These are phyloP conservation scores for Melieria omissa DNA, from an alignment of 2,888 invertebrate species.

Conservation along the genomic window DNA sequence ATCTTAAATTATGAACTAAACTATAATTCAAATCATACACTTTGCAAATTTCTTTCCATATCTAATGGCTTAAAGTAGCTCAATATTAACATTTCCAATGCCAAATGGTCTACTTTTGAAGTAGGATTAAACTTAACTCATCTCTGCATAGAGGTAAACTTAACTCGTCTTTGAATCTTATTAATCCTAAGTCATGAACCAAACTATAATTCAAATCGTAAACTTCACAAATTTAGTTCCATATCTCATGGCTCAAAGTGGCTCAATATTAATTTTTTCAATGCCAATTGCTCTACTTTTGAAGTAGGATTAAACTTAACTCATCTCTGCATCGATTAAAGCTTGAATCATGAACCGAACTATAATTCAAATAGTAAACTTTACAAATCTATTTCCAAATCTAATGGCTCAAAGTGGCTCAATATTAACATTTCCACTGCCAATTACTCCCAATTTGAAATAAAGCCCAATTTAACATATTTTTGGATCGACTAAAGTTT, in stretches of 20 bases:
- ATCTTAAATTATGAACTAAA: too few relatives aligned
- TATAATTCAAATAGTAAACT: too few relatives aligned
- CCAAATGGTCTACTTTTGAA: background rate
- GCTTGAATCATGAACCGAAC: too few relatives aligned
- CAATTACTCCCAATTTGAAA: background rate
- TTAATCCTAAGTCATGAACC: background rate
- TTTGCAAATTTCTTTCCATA: too few relatives aligned
- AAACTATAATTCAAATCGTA: background rate
- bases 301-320: too few relatives aligned
- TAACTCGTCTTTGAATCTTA: too few relatives aligned
- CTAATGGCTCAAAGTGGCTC: too few relatives aligned
- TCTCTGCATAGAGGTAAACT: background rate
- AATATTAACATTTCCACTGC: background rate
- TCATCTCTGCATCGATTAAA: too few relatives aligned
- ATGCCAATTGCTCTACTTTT: too few relatives aligned
- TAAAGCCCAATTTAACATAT: background rate
- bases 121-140: background rate
- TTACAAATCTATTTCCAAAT: too few relatives aligned
- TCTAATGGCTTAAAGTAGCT: background rate
- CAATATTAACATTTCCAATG: background rate
- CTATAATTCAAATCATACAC: too few relatives aligned
- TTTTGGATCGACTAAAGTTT: background rate
- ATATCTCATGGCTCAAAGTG: constrained; percentile 38
- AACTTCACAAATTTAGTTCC: background rate
- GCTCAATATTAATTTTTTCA: background rate